A percentile compares a stretch with the other conserved stretches of the same genome.
phyloP scores from a whole-genome alignment of 1,140 invertebrate genomes.

The Pollicipes pollicipes region DNA sequence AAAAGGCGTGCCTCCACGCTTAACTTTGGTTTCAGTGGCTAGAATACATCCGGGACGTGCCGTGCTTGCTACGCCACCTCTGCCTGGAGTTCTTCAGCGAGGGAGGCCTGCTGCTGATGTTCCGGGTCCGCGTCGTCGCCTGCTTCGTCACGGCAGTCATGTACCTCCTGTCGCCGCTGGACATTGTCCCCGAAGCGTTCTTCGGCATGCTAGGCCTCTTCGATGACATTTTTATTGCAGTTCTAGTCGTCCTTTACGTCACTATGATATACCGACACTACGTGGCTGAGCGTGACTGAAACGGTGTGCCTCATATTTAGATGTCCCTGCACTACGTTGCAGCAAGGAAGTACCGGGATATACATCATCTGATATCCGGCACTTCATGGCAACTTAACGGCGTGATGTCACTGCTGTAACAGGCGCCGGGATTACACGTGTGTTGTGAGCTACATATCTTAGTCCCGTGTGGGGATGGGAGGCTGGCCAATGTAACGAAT shows the following conservation, averaged over 20 bases:
- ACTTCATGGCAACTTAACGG: no score
- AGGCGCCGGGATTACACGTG: no score
- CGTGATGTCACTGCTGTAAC: no score
- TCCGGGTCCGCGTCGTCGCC: constrained; percentile 32
- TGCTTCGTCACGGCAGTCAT: constrained; percentile 30
- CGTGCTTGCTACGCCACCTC: constrained; percentile 31
- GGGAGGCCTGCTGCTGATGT: constrained; percentile 34
- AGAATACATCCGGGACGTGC: constrained; percentile 34
- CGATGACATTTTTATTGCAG: constrained; percentile 35
- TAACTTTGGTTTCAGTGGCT: constrained; percentile 17
- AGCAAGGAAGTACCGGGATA: no score
- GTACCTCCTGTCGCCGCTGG: constrained; percentile 35
- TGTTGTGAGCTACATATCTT: no score
- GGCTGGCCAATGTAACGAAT: no score
- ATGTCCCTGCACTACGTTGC: no score
- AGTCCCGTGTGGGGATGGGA: no score
- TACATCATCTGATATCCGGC: no score
- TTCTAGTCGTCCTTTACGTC: constrained; percentile 33
- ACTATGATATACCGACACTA: constrained; percentile 29
- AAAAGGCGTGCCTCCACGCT: no score
- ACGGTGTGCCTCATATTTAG: no score
- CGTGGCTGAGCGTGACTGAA: not conserved
- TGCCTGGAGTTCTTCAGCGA: constrained; percentile 33
- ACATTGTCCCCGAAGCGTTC: constrained; percentile 35
- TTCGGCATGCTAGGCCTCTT: constrained; percentile 36